Conservation (phyloP, 2,797 vertebrate genomes). For the Microctenopoma steveboyesi region DNA sequence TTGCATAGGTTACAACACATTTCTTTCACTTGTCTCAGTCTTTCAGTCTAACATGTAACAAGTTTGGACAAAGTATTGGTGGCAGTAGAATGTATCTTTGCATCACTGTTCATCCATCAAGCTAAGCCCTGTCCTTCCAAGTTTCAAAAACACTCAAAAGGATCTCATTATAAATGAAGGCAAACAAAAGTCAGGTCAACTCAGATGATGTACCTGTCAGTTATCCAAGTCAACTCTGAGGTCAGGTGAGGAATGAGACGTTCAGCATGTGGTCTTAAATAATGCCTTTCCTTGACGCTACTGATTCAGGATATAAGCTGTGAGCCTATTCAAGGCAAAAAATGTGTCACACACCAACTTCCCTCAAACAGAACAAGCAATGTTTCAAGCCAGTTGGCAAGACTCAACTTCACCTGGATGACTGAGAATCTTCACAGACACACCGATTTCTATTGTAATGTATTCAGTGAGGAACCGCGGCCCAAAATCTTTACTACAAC, state of each 20-base stretch:
- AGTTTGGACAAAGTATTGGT: too few species aligned
- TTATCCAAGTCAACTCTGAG: conserved; percentile 1
- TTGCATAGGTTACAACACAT: neutral
- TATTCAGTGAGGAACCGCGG: neutral
- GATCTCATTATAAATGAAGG: neutral
- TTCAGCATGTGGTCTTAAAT: too few species aligned
- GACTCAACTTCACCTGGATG: too few species aligned
- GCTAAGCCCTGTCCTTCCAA: neutral
- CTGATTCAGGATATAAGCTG: too few species aligned
- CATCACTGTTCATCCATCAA: conserved; percentile 4
- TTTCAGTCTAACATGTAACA: too few species aligned
- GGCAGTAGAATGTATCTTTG: conserved; percentile 2
- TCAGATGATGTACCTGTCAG: conserved; percentile 1
- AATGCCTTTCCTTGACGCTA: too few species aligned
- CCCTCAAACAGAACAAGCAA: too few species aligned
- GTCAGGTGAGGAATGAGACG: neutral
- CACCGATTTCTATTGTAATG: neutral
- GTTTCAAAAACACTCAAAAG: neutral
- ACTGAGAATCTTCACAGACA: too few species aligned
- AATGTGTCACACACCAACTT: too few species aligned
- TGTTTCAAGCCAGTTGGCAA: too few species aligned
- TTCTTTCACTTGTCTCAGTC: too few species aligned
- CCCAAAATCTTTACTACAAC: neutral
- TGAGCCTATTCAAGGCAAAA: too few species aligned
- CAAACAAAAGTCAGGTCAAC: neutral